Evolutionary conservation across 2,113 vertebrate genomes (phyloP), one percentile per base, ranked within the genome.

Genomic region (Sebastes schlegelii): DNA sequence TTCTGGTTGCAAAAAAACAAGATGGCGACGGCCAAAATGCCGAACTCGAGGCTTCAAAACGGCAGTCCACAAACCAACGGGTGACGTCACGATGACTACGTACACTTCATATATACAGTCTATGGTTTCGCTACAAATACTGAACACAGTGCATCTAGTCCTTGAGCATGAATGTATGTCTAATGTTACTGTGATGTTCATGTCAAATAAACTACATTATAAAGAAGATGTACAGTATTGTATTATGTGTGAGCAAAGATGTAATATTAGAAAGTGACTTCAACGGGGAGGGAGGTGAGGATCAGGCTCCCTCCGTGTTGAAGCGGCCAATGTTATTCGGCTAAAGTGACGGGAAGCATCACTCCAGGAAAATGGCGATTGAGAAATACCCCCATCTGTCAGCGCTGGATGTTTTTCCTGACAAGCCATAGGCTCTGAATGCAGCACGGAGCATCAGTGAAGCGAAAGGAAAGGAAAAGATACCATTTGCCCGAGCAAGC

Each of bases 361-460:
- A 52, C 43, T 73, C 26, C 62, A 69, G 69, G 51, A 73, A 63
- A 76, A 64, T 21, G 19, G 46, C 1, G 63, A 52, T 40, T 72
- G 67, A 87, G 67, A 82, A 88, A 83, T 48, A 62, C 40, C 14
- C 16, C 2, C 26, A 49, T 82, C 57, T 77, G 81, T 89, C 86
- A 77, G 67, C 8, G 4, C 4, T 67, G 54, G 76, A 74, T 45
- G 34, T 64, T 80, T 78, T 45, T 64, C 40, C 51, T 72, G 80
- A 80, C 66, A 61, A 40, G 45, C 40, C 19, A 74, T 58, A 48
- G 71, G 54, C 74, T 83, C 70, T 79, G 76, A 86, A 87, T 58
- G 61, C 57, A 63, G 77, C 65, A 16, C 0, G 6, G 40, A 23
- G 63, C 82, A 45, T 81, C 82, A 68, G n/a, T 55, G 70, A 67